Base-by-base conservation (phyloP, 2,113 vertebrate species). In the Chelonoidis abingdonii region DNA sequence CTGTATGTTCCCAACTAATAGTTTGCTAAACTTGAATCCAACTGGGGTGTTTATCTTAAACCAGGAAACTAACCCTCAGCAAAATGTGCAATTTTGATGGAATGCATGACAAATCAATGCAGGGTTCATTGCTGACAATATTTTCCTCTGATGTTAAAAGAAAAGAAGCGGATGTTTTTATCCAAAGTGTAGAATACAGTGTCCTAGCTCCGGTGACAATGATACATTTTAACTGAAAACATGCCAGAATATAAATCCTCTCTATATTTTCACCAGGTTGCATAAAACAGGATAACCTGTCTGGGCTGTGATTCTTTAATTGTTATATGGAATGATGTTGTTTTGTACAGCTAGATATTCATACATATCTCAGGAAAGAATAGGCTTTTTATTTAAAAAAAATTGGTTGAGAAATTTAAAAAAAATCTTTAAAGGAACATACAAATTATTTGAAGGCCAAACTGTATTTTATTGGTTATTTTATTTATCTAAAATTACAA, bases 151-250 rank as follows among this genome's bases (percentile, higher is more conserved):
- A 14, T 2, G 86, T 41, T 90, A 87, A 95, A 90, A 83, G 84
- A 90, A 92, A 87, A 94, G 92, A 10, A 95, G 94, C 92, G 88
- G 97, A 98, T 97, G 97, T 98, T 98, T 98, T 97, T 86, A 95
- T 56, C 94, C 62, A 90, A 91, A 94, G 88, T 87, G 50, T 89
- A 91, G 97, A 97, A 96, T 96, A 86, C 2, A 38, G 56, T 96
- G 97, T 97, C 89, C 97, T 94, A 88, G 95, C 82, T 78, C 27
- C 75, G 89, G 11, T 62, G 93, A 92, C 89, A 96, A 80, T 79
- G 85, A 94, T 41, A 79, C 83, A 90, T 83, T 89, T 89, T 49
- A 95, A 88, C 3, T 49, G 90, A 92, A 59, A 54, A 86, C 69
- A 59, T 94, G 96, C 90, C 96, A 97, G 62, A 91, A 78, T 38